Evolutionary conservation across 2,113 vertebrate genomes (phyloP), one percentile per base, ranked within the genome.

Genomic region (Alligator mississippiensis): DNA sequence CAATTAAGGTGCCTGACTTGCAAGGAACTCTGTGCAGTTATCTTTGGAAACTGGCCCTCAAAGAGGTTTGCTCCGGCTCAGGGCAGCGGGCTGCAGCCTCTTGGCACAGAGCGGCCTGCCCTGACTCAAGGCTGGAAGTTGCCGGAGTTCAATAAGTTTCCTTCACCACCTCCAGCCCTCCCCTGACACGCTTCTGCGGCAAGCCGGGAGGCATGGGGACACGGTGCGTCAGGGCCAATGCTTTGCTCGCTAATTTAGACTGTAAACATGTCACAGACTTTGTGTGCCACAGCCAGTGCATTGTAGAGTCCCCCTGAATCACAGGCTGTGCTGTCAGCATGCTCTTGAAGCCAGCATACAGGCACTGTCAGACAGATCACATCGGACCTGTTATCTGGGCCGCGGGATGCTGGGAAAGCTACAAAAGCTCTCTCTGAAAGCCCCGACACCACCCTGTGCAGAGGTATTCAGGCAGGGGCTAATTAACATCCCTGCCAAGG

Each of bases 221-320:
- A 28, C 61, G 79, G 62, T 28, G 34, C 63, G 61, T 54, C 60
- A 85, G 60, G 66, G 93, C 63, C 80, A 54, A 19, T 16, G 55
- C 47, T 84, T 88, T 84, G 76, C 75, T 88, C 55, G 59, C 64
- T 88, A 76, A 60, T 88, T 83, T 84, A 76, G 88, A 84, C 84
- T 59, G 80, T 63, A 81, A 85, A 90, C 81, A 77, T 77, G 89
- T 81, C 61, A 61, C 30, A 60, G 83, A 55, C 72, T 90, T 81
- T 92, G 61, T 59, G 63, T 13, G 30, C n/a, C 13, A 27, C 85
- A 79, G 70, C 70, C 55, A 18, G 47, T 3, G 72, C 0, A 0
- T 17, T 12, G 38, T 22, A 14, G 1, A 0, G 4, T 2, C 70
- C 9, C 72, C 27, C 38, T 25, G 85, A 68, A 78, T 54, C 68